Conservation (phyloP, 2,113 vertebrate genomes). For the Ellobius talpinus region DNA sequence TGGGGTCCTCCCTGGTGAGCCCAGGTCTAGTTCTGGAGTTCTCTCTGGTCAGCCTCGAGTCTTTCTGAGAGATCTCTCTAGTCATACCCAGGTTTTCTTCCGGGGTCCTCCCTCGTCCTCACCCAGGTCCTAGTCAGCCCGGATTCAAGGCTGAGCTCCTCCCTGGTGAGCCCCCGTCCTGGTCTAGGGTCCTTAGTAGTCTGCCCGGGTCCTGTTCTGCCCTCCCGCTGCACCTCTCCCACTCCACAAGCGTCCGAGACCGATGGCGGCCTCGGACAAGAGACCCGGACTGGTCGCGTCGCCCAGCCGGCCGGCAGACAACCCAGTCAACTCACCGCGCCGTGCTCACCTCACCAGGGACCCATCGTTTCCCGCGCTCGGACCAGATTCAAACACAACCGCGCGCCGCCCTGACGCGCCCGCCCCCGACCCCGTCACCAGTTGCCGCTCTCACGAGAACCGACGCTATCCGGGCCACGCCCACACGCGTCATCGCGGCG, state of each 20-base stretch:
- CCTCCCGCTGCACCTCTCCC: background rate
- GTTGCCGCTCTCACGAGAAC: constrained; percentile 8
- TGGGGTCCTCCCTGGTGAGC: background rate
- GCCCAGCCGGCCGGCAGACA: background rate
- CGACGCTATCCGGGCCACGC: rapidly evolving
- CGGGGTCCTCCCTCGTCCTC: background rate
- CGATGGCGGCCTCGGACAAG: background rate
- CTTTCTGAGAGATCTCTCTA: background rate
- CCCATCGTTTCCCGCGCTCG: constrained; percentile 60
- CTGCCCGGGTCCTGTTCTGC: background rate
- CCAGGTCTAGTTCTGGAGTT: too few relatives aligned
- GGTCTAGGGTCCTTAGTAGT: background rate
- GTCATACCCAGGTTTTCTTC: background rate
- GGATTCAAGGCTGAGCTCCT: background rate
- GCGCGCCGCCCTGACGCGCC: constrained; percentile 55
- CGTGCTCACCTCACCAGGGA: background rate
- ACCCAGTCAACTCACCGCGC: too few relatives aligned
- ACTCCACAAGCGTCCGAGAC: too few relatives aligned
- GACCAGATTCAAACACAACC: constrained; percentile 84
- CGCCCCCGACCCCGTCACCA: background rate
- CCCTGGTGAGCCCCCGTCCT: background rate
- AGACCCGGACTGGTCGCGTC: too few relatives aligned
- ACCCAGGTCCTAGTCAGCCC: background rate
- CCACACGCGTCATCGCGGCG: rapidly evolving
- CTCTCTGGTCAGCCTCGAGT: too few relatives aligned